Evolutionary conservation across 1,140 invertebrate species (phyloP), one percentile per base, ranked within the genome.

Genomic region (Conus ventricosus): DNA sequence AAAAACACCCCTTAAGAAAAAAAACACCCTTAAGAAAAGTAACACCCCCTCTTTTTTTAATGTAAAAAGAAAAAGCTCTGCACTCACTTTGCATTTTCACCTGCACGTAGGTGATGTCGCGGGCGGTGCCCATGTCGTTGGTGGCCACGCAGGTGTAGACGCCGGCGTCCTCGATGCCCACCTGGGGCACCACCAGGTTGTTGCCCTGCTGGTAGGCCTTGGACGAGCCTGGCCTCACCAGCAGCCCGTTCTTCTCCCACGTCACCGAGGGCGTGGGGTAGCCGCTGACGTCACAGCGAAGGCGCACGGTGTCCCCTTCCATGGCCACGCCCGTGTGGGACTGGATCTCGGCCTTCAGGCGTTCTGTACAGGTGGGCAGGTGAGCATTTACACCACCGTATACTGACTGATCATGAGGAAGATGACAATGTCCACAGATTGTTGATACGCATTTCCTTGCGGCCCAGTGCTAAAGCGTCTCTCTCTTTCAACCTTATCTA

Each of bases 141-240:
- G 20, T 89, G 15, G 83, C 92, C 23, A 92, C 86, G 89, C 92
- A 93, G 39, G 88, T 91, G 83, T 93, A 93, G 39, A 90, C 54
- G 6, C 92, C 92, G 53, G 91, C 88, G 82, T 93, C 91, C 75
- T 93, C 92, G 57, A 92, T 87, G 39, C 88, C 87, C 4, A 91
- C 85, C 13, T 88, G 86, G 6, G 83, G 85, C 51, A 93, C 89
- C 23, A 90, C 87, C 78, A 93, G 87, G 39, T 89, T 88, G 20
- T 88, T 89, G 23, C 89, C 87, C n/a, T 84, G 85, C n/a, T 92
- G 89, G 75, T 84, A 91, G 23, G 91, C 85, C 75, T 90, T 91
- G 27, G 84, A 71, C 23, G 75, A 53, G 71, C 13, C 53, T 25
- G 17, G 10, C 8, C 88, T 85, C 20, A 86, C 81, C 17, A 92